Base-by-base conservation (phyloP, 2,797 vertebrate species). In the Paedocypris micromegethes region DNA sequence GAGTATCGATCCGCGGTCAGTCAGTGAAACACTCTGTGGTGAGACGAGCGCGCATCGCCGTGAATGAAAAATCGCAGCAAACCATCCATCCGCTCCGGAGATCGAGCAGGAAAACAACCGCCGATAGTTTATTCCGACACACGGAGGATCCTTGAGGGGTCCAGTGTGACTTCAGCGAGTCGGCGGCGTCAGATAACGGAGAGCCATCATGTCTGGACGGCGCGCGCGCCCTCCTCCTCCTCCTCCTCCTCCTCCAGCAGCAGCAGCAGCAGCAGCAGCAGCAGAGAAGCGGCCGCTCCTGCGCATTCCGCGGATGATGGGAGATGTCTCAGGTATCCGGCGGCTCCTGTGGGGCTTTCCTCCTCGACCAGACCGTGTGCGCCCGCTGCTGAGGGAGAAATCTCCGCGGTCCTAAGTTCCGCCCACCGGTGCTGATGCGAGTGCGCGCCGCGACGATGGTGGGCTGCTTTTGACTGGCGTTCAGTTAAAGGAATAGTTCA, bases 281-380 rank as follows among this genome's bases (percentile, higher is more conserved):
- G 64, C 57, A 23, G 70, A 72, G 51, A 43, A 51, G 60, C 63
- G 50, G 57, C n/a, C 52, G 64, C 52, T 66, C 52, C 56, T 65
- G 67, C 58, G 73, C 56, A 70, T 70, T 60, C 58, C 73, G 58
- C 51, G 38, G 64, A 70, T 50, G 74, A 23, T 70, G 52, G 58
- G 66, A 73, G 58, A 66, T 47, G 69, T 70, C 68, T 66, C 75
- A 76, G 75, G 75, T 76, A 76, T 76, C 75, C 71, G 75, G 53
- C 63, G 63, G 70, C 67, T 70, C 53, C 75, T 66, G 62, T 67
- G 66, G 63, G 75, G 65, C 56, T 64, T 65, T 72, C 66, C 75
- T 70, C 58, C 52, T 57, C 66, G 62, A 66, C 55, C 73, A 47
- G 39, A 37, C 58, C 61, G 50, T 66, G 62, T 65, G 67, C 63